These are phyloP conservation scores for Archaeoteleia sp. DNA, from an alignment of 2,888 invertebrate genomes.

Conservation along the genomic window DNA sequence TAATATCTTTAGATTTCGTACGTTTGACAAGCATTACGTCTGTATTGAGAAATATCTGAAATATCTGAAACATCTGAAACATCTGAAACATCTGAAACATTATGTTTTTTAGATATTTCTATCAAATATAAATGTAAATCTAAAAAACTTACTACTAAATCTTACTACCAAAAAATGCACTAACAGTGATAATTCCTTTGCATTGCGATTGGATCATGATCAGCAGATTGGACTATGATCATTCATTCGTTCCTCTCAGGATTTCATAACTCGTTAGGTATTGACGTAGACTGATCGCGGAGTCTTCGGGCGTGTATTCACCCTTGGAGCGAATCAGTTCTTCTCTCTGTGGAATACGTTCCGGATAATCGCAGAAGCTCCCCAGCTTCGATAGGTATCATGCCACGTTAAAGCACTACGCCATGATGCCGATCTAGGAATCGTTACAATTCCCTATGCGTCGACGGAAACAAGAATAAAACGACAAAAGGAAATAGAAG, in stretches of 20 bases:
- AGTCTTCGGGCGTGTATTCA: conserved; percentile 34
- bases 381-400: too few relatives aligned
- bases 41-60: too few relatives aligned
- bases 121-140: too few relatives aligned
- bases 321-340: conserved; percentile 12
- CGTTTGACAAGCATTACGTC: too few relatives aligned
- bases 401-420: conserved; percentile 20
- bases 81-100: too few relatives aligned
- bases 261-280: conserved; percentile 39
- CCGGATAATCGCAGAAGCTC: conserved; percentile 27
- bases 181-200: too few relatives aligned
- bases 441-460: conserved; percentile 34
- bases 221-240: conserved; percentile 12
- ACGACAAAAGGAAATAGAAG: conserved; percentile 12
- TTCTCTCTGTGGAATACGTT: conserved; percentile 16
- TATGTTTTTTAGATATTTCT: too few relatives aligned
- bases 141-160: too few relatives aligned
- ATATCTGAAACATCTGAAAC: too few relatives aligned
- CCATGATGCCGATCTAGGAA: conserved; percentile 17
- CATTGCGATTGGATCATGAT: conserved; percentile 45
- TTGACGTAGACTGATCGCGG: conserved; percentile 44
- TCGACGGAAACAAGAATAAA: conserved; percentile 14
- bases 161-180: too few relatives aligned
- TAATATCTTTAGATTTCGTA: too few relatives aligned
- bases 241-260: conserved; percentile 35